These are phyloP conservation scores for Platycercus adscitus DNA, from an alignment of 2,113 vertebrate species.

Conservation along the genomic window DNA sequence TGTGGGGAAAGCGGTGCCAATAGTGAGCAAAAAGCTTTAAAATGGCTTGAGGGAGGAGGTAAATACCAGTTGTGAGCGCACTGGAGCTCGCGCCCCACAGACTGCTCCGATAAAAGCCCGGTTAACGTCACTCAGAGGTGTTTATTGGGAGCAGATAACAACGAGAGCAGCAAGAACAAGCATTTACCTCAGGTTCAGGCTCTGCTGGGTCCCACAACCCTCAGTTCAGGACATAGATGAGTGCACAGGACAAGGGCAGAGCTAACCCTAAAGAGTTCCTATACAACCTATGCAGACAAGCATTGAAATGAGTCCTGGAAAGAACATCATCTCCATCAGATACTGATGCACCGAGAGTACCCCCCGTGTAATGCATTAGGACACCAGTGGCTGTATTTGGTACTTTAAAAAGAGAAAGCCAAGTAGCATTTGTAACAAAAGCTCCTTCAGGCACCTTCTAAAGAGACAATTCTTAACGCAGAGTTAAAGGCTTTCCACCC, in stretches of 20 bases:
- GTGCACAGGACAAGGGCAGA: not conserved
- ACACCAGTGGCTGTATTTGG: not conserved
- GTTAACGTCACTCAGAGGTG: not conserved
- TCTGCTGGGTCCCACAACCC: not conserved
- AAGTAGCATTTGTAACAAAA: not conserved
- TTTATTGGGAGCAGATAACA: not conserved
- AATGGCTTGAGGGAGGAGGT: not conserved
- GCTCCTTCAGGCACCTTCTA: not conserved
- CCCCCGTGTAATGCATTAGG: not conserved
- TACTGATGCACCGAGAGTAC: not conserved
- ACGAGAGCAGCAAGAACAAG: not conserved
- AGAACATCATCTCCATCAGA: not conserved
- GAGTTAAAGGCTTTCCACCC: not conserved
- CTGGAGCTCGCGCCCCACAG: not conserved
- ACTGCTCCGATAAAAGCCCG: not conserved
- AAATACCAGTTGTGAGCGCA: not conserved
- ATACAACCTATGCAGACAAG: not conserved
- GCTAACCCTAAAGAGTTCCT: not conserved
- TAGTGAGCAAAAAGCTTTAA: too few species aligned
- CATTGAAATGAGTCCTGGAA: not conserved
- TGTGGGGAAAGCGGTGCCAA: too few species aligned
- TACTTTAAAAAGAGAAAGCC: conserved; percentile 7
- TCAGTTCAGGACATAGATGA: not conserved
- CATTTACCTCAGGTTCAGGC: not conserved
- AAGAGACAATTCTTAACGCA: not conserved